These are phyloP conservation scores for Drosophila mauritiana DNA, from an alignment of 1,140 invertebrate species.

Conservation along the genomic window DNA sequence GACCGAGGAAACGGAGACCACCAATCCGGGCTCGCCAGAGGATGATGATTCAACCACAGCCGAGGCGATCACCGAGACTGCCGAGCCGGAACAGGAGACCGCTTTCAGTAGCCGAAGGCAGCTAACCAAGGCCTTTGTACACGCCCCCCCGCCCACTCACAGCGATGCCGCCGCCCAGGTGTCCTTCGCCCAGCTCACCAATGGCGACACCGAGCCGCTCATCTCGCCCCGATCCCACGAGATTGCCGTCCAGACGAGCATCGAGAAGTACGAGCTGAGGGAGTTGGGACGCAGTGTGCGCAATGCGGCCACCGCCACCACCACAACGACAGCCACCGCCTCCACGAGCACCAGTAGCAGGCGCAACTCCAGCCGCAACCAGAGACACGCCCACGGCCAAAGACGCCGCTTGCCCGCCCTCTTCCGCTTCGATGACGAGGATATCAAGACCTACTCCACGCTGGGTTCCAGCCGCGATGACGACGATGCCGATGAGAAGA, in stretches of 20 bases:
- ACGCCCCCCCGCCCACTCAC: constrained; percentile 57
- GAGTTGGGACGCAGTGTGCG: constrained; percentile 58
- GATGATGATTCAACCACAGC: constrained; percentile 32
- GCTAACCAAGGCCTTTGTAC: constrained; percentile 61
- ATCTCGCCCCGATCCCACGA: constrained; percentile 65
- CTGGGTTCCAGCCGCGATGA: constrained; percentile 78
- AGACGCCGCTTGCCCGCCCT: constrained; percentile 58
- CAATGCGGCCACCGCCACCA: constrained; percentile 67
- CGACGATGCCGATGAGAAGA: constrained; percentile 67
- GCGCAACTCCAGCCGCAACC: constrained; percentile 15
- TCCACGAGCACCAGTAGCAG: constrained; percentile 28
- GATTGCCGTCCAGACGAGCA: constrained; percentile 81
- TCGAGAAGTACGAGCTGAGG: constrained; percentile 72
- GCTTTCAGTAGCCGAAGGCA: constrained; percentile 12
- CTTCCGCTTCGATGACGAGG: constrained; percentile 77
- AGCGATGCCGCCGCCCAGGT: constrained; percentile 64
- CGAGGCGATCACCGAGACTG: constrained; percentile 47
- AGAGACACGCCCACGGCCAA: constrained; percentile 13
- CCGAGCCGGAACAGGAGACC: constrained; percentile 23
- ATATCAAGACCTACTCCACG: constrained; percentile 78
- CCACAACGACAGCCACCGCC: constrained; percentile 58
- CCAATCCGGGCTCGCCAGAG: constrained; percentile 32
- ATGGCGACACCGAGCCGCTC: constrained; percentile 56
- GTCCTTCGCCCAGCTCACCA: constrained; percentile 40
- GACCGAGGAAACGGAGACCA: constrained; percentile 21